phyloP scores from a whole-genome alignment of 2,797 vertebrate species.

The Chanos chanos region DNA sequence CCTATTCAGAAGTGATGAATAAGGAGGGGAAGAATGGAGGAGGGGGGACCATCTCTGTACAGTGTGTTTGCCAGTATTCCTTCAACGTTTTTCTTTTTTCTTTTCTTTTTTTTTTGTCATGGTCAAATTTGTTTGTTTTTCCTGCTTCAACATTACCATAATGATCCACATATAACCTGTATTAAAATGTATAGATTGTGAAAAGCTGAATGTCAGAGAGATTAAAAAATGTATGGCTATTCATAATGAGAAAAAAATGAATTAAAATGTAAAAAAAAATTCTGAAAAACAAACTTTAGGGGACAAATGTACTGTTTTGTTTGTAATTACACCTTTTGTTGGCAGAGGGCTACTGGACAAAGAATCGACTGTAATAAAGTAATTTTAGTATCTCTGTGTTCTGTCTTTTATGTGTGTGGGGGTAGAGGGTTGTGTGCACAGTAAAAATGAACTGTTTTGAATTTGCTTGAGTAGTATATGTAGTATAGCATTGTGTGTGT shows the following conservation, averaged over 20 bases:
- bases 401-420: constrained; percentile 1
- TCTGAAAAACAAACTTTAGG: constrained; percentile 71
- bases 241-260: constrained; percentile 69
- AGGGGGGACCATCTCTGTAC: constrained; percentile 75
- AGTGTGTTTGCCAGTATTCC: constrained; percentile 93
- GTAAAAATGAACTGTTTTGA: neutral
- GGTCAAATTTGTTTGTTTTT: constrained; percentile 44
- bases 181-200: constrained; percentile 99
- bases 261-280: constrained; percentile 69
- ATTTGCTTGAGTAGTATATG: no score
- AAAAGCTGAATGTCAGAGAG: constrained; percentile 86
- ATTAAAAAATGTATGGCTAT: constrained; percentile 57
- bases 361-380: constrained; percentile 99
- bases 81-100: constrained; percentile 56
- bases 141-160: constrained; percentile 89
- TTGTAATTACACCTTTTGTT: constrained; percentile 99
- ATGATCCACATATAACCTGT: constrained; percentile 89
- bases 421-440: neutral
- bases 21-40: constrained; percentile 24
- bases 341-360: constrained; percentile 97
- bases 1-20: constrained; percentile 34
- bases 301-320: constrained; percentile 98
- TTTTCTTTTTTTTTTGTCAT: constrained; percentile 25
- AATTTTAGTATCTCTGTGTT: constrained; percentile 91
- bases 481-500: no score